Percentiles rank a stretch among this genome's conserved stretches.
These are phyloP conservation scores for Ophion ellenae DNA, from an alignment of 2,888 invertebrate species.

Conservation along the genomic window DNA sequence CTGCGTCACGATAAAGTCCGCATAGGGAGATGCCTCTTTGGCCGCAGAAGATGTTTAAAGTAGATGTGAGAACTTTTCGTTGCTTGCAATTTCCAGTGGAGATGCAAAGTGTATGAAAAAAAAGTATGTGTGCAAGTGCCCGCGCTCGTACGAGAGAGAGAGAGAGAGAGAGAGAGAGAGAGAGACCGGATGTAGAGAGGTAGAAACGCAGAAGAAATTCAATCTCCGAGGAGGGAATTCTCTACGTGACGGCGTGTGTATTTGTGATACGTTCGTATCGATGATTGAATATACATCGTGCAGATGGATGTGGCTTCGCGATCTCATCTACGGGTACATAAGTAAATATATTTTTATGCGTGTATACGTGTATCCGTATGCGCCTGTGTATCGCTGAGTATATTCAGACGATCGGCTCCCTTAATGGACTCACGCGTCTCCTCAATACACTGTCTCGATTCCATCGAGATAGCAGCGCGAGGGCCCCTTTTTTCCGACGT, in stretches of 20 bases:
- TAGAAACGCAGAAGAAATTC: conserved; percentile 62
- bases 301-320: conserved; percentile 47
- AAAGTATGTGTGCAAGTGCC: conserved; percentile 17
- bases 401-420: conserved; percentile 43
- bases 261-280: conserved; percentile 60
- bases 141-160: conserved; percentile 1
- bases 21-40: background rate
- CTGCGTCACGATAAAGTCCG: background rate
- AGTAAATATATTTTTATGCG: conserved; percentile 12
- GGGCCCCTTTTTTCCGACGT: conserved; percentile 13
- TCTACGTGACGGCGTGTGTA: conserved; percentile 57
- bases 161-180: conserved; percentile 2
- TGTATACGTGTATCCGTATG: background rate
- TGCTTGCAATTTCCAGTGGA: conserved; percentile 35
- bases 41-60: background rate
- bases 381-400: conserved; percentile 7
- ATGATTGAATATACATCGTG: conserved; percentile 65
- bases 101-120: conserved; percentile 45
- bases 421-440: conserved; percentile 64
- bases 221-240: conserved; percentile 61
- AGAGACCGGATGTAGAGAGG: conserved; percentile 44
- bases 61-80: conserved; percentile 11
- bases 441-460: conserved; percentile 55
- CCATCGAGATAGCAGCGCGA: conserved; percentile 32
- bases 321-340: conserved; percentile 9